Base-by-base conservation (phyloP, 2,113 vertebrate genomes). In the Rhadina sibilatrix region DNA sequence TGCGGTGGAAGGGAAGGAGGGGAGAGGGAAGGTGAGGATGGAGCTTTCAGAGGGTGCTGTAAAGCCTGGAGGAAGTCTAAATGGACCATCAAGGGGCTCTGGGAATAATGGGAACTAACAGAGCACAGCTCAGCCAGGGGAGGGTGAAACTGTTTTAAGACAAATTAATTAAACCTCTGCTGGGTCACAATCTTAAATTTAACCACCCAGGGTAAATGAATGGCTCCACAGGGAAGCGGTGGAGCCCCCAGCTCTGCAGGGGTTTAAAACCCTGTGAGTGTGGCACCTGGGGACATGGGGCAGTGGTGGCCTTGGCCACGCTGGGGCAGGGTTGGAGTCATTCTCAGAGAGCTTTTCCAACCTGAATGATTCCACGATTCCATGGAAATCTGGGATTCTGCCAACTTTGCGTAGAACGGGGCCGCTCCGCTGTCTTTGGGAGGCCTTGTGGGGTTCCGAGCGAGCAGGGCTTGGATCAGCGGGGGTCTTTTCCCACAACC, bases 331-430 rank as follows among this genome's bases (percentile, higher is more conserved):
- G 8, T 3, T 69, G 47, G 35, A 31, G 8, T 23, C 12, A 4
- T 2, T 31, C 47, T 27, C 47, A 61, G 56, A 49, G 18, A 19
- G 47, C 22, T 70, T 77, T 69, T 15, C 63, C 79, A 77, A 4
- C 31, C 47, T 5, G 3, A 56, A 69, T 31, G 47, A 13, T 69
- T 19, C 24, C 35, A 7, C 0, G 14, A 22, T 53, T 47, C 28
- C 5, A 2, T 7, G 31, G 10, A 70, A 83, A 31, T 11, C 35
- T 30, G 57, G 21, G 18, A 50, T 68, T 64, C 49, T 66, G 20
- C 22, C 3, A 2, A 22, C 11, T 63, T n/a, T 23, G n/a, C 0
- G 0, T 3, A 11, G 63, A 40, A 13, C 0, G 0, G 6, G 44
- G 33, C 23, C 0, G 0, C 33, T 20, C 0, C 0, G 1, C 18